Evolutionary conservation across 2,113 vertebrate genomes (phyloP).

Genomic region (Chaenocephalus aceratus): DNA sequence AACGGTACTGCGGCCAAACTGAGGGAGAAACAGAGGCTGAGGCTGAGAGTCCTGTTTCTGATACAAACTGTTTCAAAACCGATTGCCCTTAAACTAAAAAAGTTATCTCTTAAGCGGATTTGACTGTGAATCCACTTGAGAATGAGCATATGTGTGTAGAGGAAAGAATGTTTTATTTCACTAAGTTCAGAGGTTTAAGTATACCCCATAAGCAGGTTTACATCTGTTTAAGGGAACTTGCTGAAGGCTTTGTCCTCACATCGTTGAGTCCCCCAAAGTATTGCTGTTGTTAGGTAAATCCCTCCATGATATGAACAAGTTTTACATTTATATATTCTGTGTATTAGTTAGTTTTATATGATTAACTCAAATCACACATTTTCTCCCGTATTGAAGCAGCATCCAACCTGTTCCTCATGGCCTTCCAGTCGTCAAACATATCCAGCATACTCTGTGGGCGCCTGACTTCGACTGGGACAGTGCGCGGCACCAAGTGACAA

Average conservation of each 20-base stretch:
- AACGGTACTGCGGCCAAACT: constrained; percentile 15
- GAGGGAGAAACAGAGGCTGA: neutral
- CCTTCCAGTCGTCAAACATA: constrained; percentile 18
- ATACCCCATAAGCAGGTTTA: too few species aligned
- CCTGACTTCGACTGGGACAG: constrained; percentile 22
- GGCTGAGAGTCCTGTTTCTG: neutral
- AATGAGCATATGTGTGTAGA: neutral
- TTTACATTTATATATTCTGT: neutral
- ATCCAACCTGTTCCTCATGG: neutral
- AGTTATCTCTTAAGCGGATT: neutral
- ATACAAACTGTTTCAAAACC: neutral
- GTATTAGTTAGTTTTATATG: neutral
- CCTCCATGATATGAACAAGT: neutral
- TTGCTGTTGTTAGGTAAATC: neutral
- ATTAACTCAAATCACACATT: too few species aligned
- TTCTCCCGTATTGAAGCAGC: neutral
- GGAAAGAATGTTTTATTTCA: neutral
- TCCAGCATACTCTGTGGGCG: neutral
- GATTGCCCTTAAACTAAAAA: neutral
- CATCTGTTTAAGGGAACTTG: neutral
- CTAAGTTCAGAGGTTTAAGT: neutral
- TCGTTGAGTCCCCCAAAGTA: neutral
- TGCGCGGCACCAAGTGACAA: constrained; percentile 25
- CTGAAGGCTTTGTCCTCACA: neutral
- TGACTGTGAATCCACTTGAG: neutral